Conservation (phyloP, 2,797 vertebrate genomes). For the Ctenochaetus hawaiiensis region DNA sequence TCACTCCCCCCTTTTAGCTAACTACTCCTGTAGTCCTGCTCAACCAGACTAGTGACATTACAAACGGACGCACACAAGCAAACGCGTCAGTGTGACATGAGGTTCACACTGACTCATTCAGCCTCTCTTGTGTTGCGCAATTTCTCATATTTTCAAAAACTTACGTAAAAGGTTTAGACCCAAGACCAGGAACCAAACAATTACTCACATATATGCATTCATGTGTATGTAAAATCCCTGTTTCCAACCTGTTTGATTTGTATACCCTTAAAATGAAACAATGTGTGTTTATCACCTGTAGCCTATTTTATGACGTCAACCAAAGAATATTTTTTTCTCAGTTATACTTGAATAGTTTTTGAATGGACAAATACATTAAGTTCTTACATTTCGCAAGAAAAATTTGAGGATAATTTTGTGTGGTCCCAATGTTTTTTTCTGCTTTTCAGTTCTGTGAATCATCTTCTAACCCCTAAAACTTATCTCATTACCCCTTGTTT, state of each 20-base stretch:
- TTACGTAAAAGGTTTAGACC: background rate
- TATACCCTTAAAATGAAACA: background rate
- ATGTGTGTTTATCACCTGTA: background rate
- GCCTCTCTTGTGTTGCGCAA: conserved; percentile 11
- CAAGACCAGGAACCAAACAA: background rate
- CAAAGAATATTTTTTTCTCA: background rate
- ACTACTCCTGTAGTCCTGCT: conserved; percentile 44
- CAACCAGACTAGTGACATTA: conserved; percentile 70
- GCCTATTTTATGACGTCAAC: background rate
- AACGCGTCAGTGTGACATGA: conserved; percentile 44
- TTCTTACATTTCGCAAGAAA: background rate
- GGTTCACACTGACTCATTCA: conserved; percentile 31
- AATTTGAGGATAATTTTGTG: background rate
- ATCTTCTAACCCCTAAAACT: background rate
- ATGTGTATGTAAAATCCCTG: no score
- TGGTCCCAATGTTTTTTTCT: background rate
- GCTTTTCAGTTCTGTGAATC: conserved; percentile 13
- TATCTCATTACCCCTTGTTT: background rate
- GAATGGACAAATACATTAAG: background rate
- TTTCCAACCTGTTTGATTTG: conserved; percentile 10
- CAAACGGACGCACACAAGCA: conserved; percentile 12
- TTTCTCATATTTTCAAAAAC: conserved; percentile 22
- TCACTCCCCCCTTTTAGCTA: background rate
- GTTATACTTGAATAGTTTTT: background rate
- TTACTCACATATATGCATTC: background rate